Evolutionary conservation across 2,888 invertebrate genomes (phyloP), one percentile per base, ranked within the genome.

Genomic region (Xestoiulus laeticollis): DNA sequence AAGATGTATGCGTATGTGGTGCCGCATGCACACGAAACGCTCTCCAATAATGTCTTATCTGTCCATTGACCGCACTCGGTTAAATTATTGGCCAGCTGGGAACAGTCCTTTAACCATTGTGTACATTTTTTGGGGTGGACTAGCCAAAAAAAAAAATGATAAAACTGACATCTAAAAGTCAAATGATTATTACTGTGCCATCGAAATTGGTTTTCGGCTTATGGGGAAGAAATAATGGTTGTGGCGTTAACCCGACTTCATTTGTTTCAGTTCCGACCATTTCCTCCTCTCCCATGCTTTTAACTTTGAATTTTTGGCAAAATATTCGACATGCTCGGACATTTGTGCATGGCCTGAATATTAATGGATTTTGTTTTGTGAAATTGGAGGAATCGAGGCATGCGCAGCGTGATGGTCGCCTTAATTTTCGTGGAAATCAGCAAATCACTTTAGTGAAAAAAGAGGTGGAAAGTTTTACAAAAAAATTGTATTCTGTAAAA

Each of bases 41-140:
- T 59, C 59, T 59, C 59, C 59, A 59, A 59, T 59, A 59, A 59
- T 59, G 59, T 59, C 59, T 59, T 59, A 59, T 59, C 59, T 59
- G 59, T 59, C 59, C 59, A 59, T 59, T 59, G 59, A 59, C 59
- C 59, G 59, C 59, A 59, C 59, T 59, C 59, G 59, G 59, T 59
- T 59, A 59, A 59, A 59, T 59, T 59, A 59, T 59, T 59, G 59
- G 59, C 59, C 59, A 59, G 59, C 59, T 59, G 59, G 59, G 59
- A 59, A n/a, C 59, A 16, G 59, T 59, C 59, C 59, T 59, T 59
- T 59, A n/a, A 59, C 59, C 59, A 59, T 59, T 59, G 59, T 59
- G 59, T 59, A 59, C 59, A 59, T 59, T 59, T n/a, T 59, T 59
- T 59, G 59, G 59, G 59, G 59, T 59, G 59, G 59, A 59, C 59